Evolutionary conservation across 2,888 invertebrate genomes (phyloP).

Genomic region (Rhopalosiphum nymphaeae): DNA sequence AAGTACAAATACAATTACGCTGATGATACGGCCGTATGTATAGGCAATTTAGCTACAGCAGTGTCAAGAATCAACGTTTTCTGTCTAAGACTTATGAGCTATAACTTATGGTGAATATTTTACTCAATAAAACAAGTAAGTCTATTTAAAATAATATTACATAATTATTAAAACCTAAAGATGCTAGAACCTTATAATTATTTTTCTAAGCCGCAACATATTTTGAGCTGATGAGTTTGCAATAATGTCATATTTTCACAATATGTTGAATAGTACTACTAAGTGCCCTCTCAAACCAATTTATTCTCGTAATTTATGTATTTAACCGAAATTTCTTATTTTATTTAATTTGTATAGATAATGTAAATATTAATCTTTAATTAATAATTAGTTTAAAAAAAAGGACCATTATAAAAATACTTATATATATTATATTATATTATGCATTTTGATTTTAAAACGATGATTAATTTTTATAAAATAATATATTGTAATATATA

Average conservation of each 20-base stretch:
- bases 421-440: neutral
- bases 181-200: neutral
- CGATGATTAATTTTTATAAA: neutral
- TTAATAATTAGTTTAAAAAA: neutral
- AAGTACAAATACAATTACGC: neutral
- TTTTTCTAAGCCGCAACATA: neutral
- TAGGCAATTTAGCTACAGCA: neutral
- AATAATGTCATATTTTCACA: neutral
- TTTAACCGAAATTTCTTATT: neutral
- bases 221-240: neutral
- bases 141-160: neutral
- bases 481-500: neutral
- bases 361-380: neutral
- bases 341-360: neutral
- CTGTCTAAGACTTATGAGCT: neutral
- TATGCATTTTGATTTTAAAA: neutral
- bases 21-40: neutral
- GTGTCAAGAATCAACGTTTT: neutral
- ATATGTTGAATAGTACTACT: neutral
- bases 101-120: neutral
- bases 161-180: neutral
- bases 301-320: neutral
- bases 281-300: neutral
- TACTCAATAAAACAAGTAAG: neutral
- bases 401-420: neutral